These are phyloP conservation scores for Torymus texanus DNA, from an alignment of 2,888 invertebrate species.

Conservation along the genomic window DNA sequence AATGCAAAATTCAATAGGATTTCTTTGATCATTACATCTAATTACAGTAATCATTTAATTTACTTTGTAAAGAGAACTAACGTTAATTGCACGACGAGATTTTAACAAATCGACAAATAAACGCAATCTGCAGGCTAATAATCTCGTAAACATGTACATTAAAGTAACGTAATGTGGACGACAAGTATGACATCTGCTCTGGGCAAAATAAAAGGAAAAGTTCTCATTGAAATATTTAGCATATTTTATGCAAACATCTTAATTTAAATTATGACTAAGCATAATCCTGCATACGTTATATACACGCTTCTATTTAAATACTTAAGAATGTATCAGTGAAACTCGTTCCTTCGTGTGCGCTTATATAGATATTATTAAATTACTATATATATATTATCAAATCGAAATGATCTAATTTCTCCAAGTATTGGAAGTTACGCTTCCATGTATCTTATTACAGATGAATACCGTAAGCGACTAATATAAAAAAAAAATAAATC, in stretches of 20 bases:
- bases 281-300: conserved; percentile 10
- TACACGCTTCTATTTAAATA: conserved; percentile 32
- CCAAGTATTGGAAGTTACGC: background rate
- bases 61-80: background rate
- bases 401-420: conserved; percentile 40
- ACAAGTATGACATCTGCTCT: conserved; percentile 26
- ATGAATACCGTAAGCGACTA: too few relatives aligned
- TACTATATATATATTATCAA: conserved; percentile 32
- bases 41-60: conserved; percentile 1
- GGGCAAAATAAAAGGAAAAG: conserved; percentile 27
- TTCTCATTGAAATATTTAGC: conserved; percentile 35
- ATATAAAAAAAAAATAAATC: too few relatives aligned
- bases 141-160: conserved; percentile 17
- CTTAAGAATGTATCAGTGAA: conserved; percentile 38
- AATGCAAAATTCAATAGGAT: too few relatives aligned
- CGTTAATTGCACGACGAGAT: conserved; percentile 13
- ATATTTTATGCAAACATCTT: conserved; percentile 50
- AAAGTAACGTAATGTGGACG: conserved; percentile 1
- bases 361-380: conserved; percentile 37
- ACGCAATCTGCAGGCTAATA: conserved; percentile 16
- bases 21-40: background rate
- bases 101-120: background rate
- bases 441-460: background rate
- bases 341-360: conserved; percentile 22
- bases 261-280: conserved; percentile 49